Evolutionary conservation across 2,888 invertebrate genomes (phyloP).

Genomic region (Allygus modestus): DNA sequence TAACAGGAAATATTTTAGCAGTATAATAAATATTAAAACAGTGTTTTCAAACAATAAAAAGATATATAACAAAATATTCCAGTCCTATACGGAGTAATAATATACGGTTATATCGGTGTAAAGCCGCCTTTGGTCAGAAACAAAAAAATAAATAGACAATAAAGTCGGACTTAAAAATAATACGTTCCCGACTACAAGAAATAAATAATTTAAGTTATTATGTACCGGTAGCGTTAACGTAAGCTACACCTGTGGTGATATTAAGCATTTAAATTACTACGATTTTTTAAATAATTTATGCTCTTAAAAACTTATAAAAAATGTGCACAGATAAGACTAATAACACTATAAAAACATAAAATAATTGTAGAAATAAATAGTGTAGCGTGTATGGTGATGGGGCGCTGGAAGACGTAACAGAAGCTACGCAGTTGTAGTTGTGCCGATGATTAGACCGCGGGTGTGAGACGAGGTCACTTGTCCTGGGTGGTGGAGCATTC

Average conservation of each 20-base stretch:
- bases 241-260: conserved; percentile 23
- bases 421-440: neutral
- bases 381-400: neutral
- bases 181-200: conserved; percentile 25
- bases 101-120: neutral
- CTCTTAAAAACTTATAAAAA: conserved; percentile 56
- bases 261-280: conserved; percentile 21
- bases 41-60: conserved; percentile 39
- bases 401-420: conserved; percentile 19
- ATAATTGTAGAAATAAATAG: conserved; percentile 38
- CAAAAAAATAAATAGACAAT: conserved; percentile 36
- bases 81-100: conserved; percentile 23
- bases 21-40: conserved; percentile 39
- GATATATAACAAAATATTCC: conserved; percentile 24
- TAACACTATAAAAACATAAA: conserved; percentile 37
- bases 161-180: conserved; percentile 43
- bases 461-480: conserved; percentile 74
- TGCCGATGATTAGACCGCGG: conserved; percentile 62
- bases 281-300: conserved; percentile 41
- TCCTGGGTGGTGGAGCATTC: conserved; percentile 74
- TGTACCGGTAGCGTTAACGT: no score
- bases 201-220: conserved; percentile 52
- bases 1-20: conserved; percentile 41
- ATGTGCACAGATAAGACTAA: conserved; percentile 51
- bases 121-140: conserved; percentile 24